phyloP scores from a whole-genome alignment of 2,797 vertebrate species.

The Protonibea diacanthus region DNA sequence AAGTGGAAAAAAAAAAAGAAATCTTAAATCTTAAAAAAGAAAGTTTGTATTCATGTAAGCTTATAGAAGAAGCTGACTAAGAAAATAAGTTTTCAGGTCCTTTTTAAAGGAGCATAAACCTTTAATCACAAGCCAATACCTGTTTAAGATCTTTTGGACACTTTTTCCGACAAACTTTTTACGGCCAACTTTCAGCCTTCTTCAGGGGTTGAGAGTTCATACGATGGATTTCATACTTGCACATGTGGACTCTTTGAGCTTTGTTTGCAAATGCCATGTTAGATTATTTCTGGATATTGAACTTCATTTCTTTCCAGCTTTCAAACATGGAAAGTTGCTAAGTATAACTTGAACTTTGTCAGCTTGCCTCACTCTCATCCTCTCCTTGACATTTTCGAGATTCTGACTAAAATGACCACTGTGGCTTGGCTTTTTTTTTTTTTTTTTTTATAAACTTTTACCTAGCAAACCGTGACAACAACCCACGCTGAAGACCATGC shows the following conservation, averaged over 20 bases:
- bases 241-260: slow-evolving; percentile 42
- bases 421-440: slow-evolving; percentile 25
- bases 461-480: slow-evolving; percentile 59
- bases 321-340: slow-evolving; percentile 54
- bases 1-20: neutral
- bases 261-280: slow-evolving; percentile 65
- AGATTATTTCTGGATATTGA: slow-evolving; percentile 55
- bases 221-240: slow-evolving; percentile 18
- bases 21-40: too few species aligned
- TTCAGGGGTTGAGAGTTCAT: too few species aligned
- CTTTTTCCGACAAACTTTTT: too few species aligned
- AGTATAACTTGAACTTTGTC: slow-evolving; percentile 69
- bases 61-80: too few species aligned
- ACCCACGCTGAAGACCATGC: slow-evolving; percentile 34
- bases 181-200: too few species aligned
- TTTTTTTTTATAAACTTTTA: neutral
- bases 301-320: slow-evolving; percentile 53
- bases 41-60: neutral
- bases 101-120: too few species aligned
- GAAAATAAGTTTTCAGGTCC: too few species aligned
- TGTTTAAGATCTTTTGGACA: too few species aligned
- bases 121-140: too few species aligned
- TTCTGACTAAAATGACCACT: slow-evolving; percentile 53
- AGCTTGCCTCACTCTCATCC: slow-evolving; percentile 46
- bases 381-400: slow-evolving; percentile 62